Evolutionary conservation across 2,888 invertebrate species (phyloP).

Genomic region (Leptinotarsa rubiginosa): DNA sequence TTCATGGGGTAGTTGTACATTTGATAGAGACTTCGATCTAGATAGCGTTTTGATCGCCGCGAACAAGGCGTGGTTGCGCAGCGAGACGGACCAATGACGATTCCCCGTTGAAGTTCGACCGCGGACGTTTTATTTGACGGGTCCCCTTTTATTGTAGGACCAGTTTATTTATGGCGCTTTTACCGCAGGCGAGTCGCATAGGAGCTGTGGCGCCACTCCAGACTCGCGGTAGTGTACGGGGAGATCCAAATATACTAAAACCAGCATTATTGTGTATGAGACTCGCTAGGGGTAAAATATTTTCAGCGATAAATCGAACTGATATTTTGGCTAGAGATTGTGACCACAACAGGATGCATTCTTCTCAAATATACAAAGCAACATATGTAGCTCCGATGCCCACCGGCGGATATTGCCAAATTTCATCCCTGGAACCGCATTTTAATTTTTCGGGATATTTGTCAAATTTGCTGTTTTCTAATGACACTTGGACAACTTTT

Average conservation of each 20-base stretch:
- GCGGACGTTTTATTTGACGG: slow-evolving; percentile 55
- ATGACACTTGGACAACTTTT: too few species aligned
- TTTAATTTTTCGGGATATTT: too few species aligned
- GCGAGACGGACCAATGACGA: slow-evolving; percentile 38
- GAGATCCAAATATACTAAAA: not conserved
- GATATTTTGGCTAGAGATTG: too few species aligned
- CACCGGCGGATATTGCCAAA: too few species aligned
- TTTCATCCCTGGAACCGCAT: too few species aligned
- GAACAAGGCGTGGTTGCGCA: slow-evolving; percentile 38
- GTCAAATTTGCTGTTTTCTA: too few species aligned
- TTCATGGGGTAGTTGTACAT: slow-evolving; percentile 16
- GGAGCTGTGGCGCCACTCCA: slow-evolving; percentile 60
- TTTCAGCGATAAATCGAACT: too few species aligned
- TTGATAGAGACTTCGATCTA: slow-evolving; percentile 13
- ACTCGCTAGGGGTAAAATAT: too few species aligned
- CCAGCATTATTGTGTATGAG: not conserved
- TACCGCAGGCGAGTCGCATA: slow-evolving; percentile 58
- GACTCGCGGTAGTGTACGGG: slow-evolving; percentile 37
- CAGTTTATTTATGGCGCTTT: slow-evolving; percentile 62
- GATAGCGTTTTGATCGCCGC: slow-evolving; percentile 8
- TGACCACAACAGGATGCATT: too few species aligned
- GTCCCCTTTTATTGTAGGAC: slow-evolving; percentile 56
- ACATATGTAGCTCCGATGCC: too few species aligned
- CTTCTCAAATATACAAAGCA: too few species aligned
- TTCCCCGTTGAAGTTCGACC: slow-evolving; percentile 46